Conservation (phyloP, 2,888 invertebrate genomes). For the Beris chalybata region DNA sequence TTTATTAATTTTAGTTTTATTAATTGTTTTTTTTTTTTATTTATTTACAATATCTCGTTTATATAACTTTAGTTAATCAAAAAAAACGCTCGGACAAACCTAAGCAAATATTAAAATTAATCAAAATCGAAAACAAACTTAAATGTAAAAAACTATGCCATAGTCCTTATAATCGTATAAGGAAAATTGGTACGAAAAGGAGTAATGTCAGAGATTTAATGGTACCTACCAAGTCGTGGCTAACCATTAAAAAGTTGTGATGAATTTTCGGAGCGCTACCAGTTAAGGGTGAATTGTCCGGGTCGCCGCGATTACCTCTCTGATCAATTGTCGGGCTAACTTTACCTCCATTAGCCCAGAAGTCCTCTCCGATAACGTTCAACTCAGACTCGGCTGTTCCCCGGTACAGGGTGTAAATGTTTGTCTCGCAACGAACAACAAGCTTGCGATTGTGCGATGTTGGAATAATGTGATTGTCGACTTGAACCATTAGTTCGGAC, state of each 20-base stretch:
- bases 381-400: conserved; percentile 40
- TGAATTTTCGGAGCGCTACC: conserved; percentile 27
- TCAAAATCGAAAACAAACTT: too few relatives aligned
- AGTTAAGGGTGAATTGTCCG: conserved; percentile 41
- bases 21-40: too few relatives aligned
- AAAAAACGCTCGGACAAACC: too few relatives aligned
- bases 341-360: conserved; percentile 40
- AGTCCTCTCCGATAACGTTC: conserved; percentile 37
- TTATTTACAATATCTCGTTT: too few relatives aligned
- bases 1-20: too few relatives aligned
- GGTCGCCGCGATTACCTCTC: conserved; percentile 41
- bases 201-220: conserved; percentile 1
- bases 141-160: too few relatives aligned
- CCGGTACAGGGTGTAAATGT: conserved; percentile 40
- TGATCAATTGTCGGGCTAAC: conserved; percentile 42
- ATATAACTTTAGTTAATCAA: too few relatives aligned
- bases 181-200: neutral
- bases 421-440: conserved; percentile 41
- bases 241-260: neutral
- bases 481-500: conserved; percentile 40
- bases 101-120: neutral
- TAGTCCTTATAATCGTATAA: neutral
- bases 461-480: conserved; percentile 40
- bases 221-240: neutral
- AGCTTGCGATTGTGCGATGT: conserved; percentile 34